Evolutionary conservation across 2,113 vertebrate genomes (phyloP).

Genomic region (Rhinoptilus africanus): DNA sequence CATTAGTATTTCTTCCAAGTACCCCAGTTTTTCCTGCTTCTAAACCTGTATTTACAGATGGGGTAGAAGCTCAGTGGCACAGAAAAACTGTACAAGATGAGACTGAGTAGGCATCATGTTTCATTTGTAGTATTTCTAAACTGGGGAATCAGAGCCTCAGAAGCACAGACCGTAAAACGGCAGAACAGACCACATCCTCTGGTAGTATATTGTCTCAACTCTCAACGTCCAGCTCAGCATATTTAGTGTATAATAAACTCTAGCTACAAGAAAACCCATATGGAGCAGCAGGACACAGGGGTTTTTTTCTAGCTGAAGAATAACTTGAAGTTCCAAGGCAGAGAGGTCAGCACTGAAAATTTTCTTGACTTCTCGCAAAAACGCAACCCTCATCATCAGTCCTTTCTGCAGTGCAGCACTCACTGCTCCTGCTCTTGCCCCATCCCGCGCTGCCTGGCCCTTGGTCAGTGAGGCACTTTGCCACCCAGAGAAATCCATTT

Average conservation of each 20-base stretch:
- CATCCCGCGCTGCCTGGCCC: accelerated
- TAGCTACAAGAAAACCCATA: background rate
- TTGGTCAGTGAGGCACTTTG: background rate
- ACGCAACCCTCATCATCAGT: background rate
- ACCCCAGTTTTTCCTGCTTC: background rate
- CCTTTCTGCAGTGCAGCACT: background rate
- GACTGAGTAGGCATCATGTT: background rate
- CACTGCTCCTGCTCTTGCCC: accelerated
- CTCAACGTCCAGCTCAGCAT: background rate
- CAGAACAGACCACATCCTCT: background rate
- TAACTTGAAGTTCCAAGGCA: background rate
- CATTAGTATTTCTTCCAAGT: background rate
- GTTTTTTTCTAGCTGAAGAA: background rate
- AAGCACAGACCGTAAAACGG: background rate
- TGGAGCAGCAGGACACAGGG: background rate
- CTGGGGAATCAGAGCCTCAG: background rate
- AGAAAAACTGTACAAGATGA: background rate
- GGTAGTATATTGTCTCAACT: background rate
- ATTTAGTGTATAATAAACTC: background rate
- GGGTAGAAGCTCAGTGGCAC: background rate
- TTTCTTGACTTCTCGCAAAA: background rate
- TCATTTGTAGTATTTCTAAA: background rate
- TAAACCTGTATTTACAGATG: background rate
- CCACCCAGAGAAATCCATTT: background rate
- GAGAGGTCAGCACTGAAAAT: background rate